These are phyloP conservation scores for Hypselothyrea guttata DNA, from an alignment of 2,888 invertebrate species.

Conservation along the genomic window DNA sequence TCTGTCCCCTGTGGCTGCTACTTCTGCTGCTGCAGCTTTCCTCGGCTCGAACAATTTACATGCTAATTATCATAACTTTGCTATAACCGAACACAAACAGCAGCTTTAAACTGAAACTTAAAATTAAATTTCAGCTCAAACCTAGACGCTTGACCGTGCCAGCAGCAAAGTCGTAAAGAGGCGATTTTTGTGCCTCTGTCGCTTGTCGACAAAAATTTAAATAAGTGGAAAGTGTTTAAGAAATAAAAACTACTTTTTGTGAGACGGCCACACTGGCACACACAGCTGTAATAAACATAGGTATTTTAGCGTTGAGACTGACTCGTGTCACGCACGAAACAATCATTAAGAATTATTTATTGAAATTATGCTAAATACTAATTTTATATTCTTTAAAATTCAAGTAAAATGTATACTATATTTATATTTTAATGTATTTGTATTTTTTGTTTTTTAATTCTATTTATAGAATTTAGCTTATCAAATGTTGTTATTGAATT, in stretches of 20 bases:
- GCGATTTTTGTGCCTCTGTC: conserved; percentile 44
- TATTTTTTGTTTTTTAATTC: too few relatives aligned
- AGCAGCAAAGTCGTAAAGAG: conserved; percentile 40
- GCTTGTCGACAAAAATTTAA: conserved; percentile 67
- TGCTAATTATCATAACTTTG: conserved; percentile 73
- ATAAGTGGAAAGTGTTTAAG: conserved; percentile 74
- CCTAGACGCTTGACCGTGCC: conserved; percentile 44
- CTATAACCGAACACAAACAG: conserved; percentile 28
- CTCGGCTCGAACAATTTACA: conserved; percentile 60
- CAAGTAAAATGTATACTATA: too few relatives aligned
- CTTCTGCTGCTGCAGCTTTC: conserved; percentile 51
- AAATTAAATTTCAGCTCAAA: conserved; percentile 30
- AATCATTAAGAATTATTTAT: too few relatives aligned
- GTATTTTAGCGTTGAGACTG: neutral
- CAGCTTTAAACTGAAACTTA: conserved; percentile 25
- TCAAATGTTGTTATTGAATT: too few relatives aligned
- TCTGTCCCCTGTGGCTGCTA: conserved; percentile 11
- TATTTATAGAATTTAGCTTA: too few relatives aligned
- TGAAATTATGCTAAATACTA: too few relatives aligned
- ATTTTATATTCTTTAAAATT: too few relatives aligned
- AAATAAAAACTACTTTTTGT: conserved; percentile 12
- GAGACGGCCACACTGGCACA: conserved; percentile 8
- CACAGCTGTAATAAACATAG: too few relatives aligned
- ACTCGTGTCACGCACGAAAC: conserved; percentile 8
- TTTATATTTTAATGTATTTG: too few relatives aligned